Base-by-base conservation (phyloP, 2,888 invertebrate species). In the Biston stratarius region DNA sequence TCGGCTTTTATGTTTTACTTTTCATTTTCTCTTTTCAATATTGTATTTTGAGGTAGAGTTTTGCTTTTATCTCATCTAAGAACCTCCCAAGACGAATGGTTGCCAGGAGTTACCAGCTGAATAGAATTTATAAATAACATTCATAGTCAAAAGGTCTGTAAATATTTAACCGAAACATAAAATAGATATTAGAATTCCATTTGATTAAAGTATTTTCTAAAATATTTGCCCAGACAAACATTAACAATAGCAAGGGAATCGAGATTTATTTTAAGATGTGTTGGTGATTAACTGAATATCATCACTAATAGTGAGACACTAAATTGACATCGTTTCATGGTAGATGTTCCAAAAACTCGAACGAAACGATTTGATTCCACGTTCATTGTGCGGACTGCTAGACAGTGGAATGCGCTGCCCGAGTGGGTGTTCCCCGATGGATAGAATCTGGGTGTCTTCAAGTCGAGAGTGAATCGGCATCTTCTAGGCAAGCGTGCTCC, bases 31-130 rank as follows among this genome's bases (percentile, higher is more conserved):
- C 49, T 51, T 57, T 59, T 64, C 45, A 59, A 65, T 64, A 48
- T 58, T 64, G 36, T 53, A 51, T 42, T 60, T 48, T 34, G 51
- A 52, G 47, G 60, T 53, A 15, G 45, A 48, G 55, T 5, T 61
- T 61, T 69, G 61, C 71, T 70, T 66, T 58, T 44, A 61, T 72
- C 71, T 63, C 49, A 55, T 67, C 52, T 1, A 45, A 47, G 45
- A 45, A 14, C 40, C 14, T 40, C 24, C 9, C n/a, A 53, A 69
- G 68, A 70, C 14, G 24, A 57, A 51, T 51, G 24, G 49, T 58
- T 52, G 53, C 70, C 47, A 65, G 67, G 40, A 44, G 52, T 53
- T 52, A 52, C 56, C 5, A 14, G 24, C 10, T 64, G 59, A 60
- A 64, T 59, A 36, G 60, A 49, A 49, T 48, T 48, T 24, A 38